A percentile compares a stretch with the other conserved stretches of the same genome.
These are phyloP conservation scores for Excalfactoria chinensis DNA, from an alignment of 2,113 vertebrate species.

Conservation along the genomic window DNA sequence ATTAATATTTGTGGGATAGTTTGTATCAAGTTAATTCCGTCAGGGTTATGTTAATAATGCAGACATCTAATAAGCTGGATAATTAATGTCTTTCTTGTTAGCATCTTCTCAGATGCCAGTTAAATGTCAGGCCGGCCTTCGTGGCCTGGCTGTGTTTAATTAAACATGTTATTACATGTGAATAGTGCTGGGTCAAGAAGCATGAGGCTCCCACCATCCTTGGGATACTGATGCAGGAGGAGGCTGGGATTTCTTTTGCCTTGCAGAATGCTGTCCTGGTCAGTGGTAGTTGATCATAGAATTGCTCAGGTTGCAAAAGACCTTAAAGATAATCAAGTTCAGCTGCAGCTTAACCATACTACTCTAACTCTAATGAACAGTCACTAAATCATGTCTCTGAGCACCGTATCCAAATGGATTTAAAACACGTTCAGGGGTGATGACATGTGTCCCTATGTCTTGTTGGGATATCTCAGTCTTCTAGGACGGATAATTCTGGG, in stretches of 20 bases:
- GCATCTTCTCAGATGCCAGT: constrained; percentile 29
- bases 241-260: background rate
- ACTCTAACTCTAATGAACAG: no score
- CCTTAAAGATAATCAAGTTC: no score
- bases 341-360: no score
- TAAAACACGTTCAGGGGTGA: no score
- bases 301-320: background rate
- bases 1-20: constrained; percentile 71
- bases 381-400: no score
- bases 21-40: constrained; percentile 59
- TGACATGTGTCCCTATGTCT: background rate
- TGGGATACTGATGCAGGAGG: background rate
- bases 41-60: constrained; percentile 68
- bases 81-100: constrained; percentile 66
- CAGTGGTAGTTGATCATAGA: accelerated
- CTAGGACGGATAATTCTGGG: accelerated
- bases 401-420: no score
- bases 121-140: background rate
- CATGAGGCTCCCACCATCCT: accelerated
- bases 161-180: background rate
- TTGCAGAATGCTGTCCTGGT: background rate
- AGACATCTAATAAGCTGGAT: constrained; percentile 63
- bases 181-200: background rate
- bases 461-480: background rate
- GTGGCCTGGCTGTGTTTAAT: constrained; percentile 19